Conservation (phyloP, 2,797 vertebrate genomes). For the Clarias laeviceps region DNA sequence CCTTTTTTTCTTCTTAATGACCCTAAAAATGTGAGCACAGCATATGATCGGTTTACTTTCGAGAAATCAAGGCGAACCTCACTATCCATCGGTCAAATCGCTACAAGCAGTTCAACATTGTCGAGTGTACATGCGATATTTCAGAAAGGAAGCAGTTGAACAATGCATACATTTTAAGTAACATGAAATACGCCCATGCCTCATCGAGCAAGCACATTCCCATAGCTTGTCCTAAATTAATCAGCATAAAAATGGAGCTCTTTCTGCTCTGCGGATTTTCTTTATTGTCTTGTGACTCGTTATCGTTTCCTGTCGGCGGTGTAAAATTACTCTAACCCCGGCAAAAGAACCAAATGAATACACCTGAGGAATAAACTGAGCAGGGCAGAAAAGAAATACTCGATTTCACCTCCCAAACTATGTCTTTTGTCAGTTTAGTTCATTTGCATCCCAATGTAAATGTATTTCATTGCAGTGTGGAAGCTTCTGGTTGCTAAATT, state of each 20-base stretch:
- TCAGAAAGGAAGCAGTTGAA: conserved; percentile 6
- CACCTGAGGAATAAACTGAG: neutral
- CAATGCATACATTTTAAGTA: conserved; percentile 26
- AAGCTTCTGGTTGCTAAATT: conserved; percentile 13
- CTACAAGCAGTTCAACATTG: neutral
- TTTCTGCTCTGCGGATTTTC: conserved; percentile 37
- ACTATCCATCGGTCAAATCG: conserved; percentile 65
- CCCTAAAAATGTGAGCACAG: conserved; percentile 69
- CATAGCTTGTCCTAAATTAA: conserved; percentile 37
- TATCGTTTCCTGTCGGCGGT: conserved; percentile 25
- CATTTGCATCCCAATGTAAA: conserved; percentile 6
- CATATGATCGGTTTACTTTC: conserved; percentile 71
- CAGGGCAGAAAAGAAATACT: neutral
- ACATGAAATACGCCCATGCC: conserved; percentile 14
- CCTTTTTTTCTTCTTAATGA: conserved; percentile 59
- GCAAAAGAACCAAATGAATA: neutral
- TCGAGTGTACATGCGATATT: neutral
- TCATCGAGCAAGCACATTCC: conserved; percentile 8
- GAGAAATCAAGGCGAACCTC: conserved; percentile 64
- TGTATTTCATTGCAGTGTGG: neutral
- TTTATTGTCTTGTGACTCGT: conserved; percentile 37
- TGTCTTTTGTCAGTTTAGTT: conserved; percentile 3
- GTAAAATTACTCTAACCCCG: conserved; percentile 19
- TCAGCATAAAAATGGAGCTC: conserved; percentile 37
- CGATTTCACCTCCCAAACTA: neutral